These are phyloP conservation scores for Andrena dorsata DNA, from an alignment of 2,888 invertebrate genomes.

Conservation along the genomic window DNA sequence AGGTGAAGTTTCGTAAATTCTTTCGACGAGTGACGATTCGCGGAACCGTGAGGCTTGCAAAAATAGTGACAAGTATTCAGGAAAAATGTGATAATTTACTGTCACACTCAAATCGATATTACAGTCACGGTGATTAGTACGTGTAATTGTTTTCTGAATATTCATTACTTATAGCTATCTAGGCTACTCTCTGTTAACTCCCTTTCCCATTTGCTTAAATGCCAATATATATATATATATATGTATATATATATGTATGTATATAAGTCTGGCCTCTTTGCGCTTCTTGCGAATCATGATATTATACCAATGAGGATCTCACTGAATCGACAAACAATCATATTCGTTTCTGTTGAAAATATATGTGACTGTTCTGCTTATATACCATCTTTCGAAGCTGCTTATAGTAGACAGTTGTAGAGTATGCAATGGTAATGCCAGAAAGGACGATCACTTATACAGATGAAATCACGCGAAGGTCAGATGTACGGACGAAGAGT, in stretches of 20 bases:
- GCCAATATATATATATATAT: no score
- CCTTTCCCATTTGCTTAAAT: conserved; percentile 39
- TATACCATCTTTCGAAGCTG: conserved; percentile 73
- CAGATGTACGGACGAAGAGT: conserved; percentile 81
- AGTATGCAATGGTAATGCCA: conserved; percentile 78
- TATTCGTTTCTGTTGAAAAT: conserved; percentile 46
- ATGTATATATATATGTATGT: no score
- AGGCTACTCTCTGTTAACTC: not conserved
- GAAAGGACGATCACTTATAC: conserved; percentile 75
- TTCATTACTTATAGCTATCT: not conserved
- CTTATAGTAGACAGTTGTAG: conserved; percentile 77
- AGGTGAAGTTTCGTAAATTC: not conserved
- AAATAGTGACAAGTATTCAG: conserved; percentile 56
- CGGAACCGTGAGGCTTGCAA: conserved; percentile 45
- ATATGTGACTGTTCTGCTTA: conserved; percentile 66
- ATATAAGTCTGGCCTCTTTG: conserved; percentile 4
- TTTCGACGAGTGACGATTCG: not conserved
- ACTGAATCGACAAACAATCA: conserved; percentile 20
- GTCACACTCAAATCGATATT: conserved; percentile 12
- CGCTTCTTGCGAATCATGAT: not conserved
- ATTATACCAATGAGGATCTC: not conserved
- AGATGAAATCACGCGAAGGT: conserved; percentile 83
- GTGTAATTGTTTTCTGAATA: not conserved
- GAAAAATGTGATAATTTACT: conserved; percentile 46
- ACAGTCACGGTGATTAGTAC: not conserved